Percentiles rank a stretch among this genome's conserved stretches.
phyloP scores from a whole-genome alignment of 2,113 vertebrate genomes.

The Sclerurus mexicanus region DNA sequence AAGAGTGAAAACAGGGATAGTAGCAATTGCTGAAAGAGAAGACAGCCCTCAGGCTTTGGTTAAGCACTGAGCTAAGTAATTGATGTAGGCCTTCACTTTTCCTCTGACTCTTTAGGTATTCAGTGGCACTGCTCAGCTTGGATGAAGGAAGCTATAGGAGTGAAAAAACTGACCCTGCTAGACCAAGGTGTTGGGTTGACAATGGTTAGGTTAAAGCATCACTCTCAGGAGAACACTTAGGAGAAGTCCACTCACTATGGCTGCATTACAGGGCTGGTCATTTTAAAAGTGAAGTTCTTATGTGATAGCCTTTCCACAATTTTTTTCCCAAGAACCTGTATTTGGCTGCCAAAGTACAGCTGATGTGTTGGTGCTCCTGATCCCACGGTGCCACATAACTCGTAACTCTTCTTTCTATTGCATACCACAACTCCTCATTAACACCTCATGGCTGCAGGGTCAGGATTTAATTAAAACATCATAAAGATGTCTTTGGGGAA shows the following conservation, averaged over 20 bases:
- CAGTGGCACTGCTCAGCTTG: neutral
- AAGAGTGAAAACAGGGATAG: neutral
- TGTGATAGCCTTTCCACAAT: neutral
- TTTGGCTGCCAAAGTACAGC: neutral
- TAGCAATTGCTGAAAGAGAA: neutral
- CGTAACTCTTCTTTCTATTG: neutral
- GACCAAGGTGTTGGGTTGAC: neutral
- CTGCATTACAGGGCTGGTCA: neutral
- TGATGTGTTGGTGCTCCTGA: neutral
- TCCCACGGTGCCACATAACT: neutral
- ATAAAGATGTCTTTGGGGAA: neutral
- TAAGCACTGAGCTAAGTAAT: neutral
- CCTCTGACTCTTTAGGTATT: neutral
- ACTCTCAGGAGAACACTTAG: neutral
- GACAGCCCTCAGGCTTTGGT: neutral
- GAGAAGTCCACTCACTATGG: neutral
- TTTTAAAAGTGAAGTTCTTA: neutral
- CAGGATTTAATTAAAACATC: constrained; percentile 3
- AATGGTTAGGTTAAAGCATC: neutral
- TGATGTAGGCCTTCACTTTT: neutral
- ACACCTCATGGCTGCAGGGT: neutral
- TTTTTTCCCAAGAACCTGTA: neutral
- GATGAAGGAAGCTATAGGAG: neutral
- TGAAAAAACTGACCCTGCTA: neutral
- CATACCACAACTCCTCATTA: neutral